Base-by-base conservation (phyloP, 2,888 invertebrate genomes). In the Eubasilissa splendida region DNA sequence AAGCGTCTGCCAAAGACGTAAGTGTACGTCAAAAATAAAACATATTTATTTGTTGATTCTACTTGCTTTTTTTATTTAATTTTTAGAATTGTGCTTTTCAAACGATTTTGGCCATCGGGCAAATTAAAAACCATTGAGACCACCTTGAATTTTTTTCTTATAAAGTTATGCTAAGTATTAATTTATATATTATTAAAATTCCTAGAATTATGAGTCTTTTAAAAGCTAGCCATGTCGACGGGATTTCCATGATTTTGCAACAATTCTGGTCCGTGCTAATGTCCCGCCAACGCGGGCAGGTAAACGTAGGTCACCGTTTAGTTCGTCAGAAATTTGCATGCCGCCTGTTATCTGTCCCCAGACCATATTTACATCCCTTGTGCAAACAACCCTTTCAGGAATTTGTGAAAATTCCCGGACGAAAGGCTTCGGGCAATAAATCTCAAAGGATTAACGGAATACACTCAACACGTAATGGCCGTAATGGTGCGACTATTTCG, bases 321-420 rank as follows among this genome's bases (percentile, higher is more conserved):
- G 14, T 56, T n/a, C 14, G 58, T 73, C 58, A 31, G 56, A 56
- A 73, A 73, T 73, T 58, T 73, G 71, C 71, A 73, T 73, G 71
- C 42, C 71, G 71, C 42, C 71, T 73, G 71, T 54, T 33, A 73
- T 73, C 71, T 33, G 58, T 33, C 71, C 58, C 22, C 54, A 12
- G 68, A 9, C 33, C 54, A 56, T 56, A 73, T 73, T 73, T 56
- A 56, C 56, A 73, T 31, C 31, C 33, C 71, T 58, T 31, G 56
- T 56, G 56, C 58, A 54, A 73, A 73, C 71, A 73, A 73, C 71
- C 59, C 75, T 60, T 70, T 75, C 59, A 60, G 75, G 75, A 59
- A 75, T 50, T 75, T 75, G 50, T 10, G 50, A 60, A 75, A 60
- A 75, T 54, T 50, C 75, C 14, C 50, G 33, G 12, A 12, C 66